Evolutionary conservation across 2,888 invertebrate genomes (phyloP), one percentile per base, ranked within the genome.

Genomic region (Epinotia nisella): DNA sequence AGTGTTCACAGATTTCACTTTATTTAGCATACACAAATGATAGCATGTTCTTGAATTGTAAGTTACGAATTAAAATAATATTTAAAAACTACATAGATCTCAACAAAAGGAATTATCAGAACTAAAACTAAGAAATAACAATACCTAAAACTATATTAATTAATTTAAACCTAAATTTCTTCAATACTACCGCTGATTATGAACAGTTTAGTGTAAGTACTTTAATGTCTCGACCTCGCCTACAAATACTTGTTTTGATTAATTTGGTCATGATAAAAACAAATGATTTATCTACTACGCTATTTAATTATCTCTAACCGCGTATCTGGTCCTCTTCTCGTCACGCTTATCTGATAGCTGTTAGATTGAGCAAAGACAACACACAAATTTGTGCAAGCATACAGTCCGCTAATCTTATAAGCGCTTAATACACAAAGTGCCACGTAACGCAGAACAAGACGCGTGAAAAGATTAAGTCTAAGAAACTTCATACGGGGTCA

Each of bases 301-400:
- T 55, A 45, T 45, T 55, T 21, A 64, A 64, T 60, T 55, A 29
- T 60, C 59, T 41, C 53, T 21, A 13, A 10, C 4, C 13, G 17
- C 3, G 29, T 58, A 58, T 29, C 17, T 51, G 60, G 21, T 64
- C 35, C 10, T 61, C 65, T 10, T 35, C 62, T 39, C 61, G 72
- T 68, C 72, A 49, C 51, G n/a, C 68, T 73, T 73, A 73, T 73
- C 71, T 62, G 62, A 64, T 62, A 68, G 73, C 56, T 68, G 59
- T 64, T 64, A 73, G 64, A 73, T 73, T 69, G 73, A 69, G 64
- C 59, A 64, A 73, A 69, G 69, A 41, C 69, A 73, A 73, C 69
- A 41, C 15, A 39, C 68, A 24, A 72, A 73, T 73, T 64, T 69
- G 64, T 59, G 51, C 58, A 62, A 55, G 56, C 56, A 69, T 19